Conservation (phyloP, 2,113 vertebrate species). For the Chloebia gouldiae region DNA sequence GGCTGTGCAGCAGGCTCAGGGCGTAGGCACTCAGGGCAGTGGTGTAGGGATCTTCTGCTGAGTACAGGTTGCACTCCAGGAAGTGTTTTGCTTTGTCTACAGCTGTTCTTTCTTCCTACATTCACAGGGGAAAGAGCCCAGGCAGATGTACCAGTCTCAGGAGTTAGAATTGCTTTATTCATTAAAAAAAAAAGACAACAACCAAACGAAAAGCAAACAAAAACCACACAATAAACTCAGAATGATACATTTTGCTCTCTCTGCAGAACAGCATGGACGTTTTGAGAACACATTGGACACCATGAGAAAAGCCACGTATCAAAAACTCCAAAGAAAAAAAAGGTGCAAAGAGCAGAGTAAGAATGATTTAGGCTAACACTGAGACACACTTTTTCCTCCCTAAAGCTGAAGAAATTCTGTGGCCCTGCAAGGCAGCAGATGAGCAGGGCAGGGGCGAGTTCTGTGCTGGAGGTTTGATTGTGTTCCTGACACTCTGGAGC, state of each 20-base stretch:
- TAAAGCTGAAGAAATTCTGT: background rate
- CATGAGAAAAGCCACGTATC: background rate
- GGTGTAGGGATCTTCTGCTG: slow-evolving; percentile 88
- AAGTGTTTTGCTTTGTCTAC: slow-evolving; percentile 86
- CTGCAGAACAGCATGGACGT: background rate
- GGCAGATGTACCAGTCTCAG: background rate
- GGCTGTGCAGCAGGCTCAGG: slow-evolving; percentile 84
- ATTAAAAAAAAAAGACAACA: background rate
- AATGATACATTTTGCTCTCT: background rate
- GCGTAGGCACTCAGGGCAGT: slow-evolving; percentile 83
- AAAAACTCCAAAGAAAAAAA: background rate
- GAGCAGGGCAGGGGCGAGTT: background rate
- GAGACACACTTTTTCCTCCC: background rate
- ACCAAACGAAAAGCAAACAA: background rate
- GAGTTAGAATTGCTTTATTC: background rate
- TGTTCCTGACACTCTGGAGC: slow-evolving; percentile 33
- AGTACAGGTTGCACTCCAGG: slow-evolving; percentile 84
- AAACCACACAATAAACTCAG: background rate
- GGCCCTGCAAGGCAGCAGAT: slow-evolving; percentile 5
- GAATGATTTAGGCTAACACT: background rate
- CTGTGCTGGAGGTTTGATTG: background rate
- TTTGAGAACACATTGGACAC: background rate
- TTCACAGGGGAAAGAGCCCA: background rate
- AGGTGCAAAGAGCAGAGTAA: background rate
- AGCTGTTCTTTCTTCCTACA: slow-evolving; percentile 83